Evolutionary conservation across 2,113 vertebrate genomes (phyloP).

Genomic region (Zapornia atra): DNA sequence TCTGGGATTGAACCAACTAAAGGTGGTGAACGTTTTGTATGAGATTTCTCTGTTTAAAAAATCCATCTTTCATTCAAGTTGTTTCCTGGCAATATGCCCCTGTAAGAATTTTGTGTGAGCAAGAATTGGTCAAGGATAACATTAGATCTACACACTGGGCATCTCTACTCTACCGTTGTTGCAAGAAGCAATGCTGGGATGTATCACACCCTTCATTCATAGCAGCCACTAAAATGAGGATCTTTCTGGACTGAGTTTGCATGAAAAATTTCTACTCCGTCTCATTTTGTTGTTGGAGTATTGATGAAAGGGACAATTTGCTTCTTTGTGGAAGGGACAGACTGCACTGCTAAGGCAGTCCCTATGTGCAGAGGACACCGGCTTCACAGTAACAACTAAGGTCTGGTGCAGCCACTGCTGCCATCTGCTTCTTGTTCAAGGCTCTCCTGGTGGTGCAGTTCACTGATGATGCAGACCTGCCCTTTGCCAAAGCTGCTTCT

Average conservation of each 20-base stretch:
- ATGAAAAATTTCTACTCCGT: not conserved
- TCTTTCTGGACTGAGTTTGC: not conserved
- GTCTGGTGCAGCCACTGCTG: not conserved
- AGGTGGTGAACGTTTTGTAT: conserved; percentile 21
- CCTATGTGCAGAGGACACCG: not conserved
- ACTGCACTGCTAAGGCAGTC: not conserved
- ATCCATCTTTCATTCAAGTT: not conserved
- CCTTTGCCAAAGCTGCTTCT: not conserved
- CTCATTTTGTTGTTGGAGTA: not conserved
- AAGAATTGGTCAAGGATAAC: not conserved
- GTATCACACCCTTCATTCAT: not conserved
- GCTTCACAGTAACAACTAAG: not conserved
- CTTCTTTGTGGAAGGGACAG: not conserved
- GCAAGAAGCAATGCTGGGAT: not conserved
- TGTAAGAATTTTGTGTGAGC: conserved; percentile 1
- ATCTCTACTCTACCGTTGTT: not conserved
- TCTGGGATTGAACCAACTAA: conserved; percentile 10
- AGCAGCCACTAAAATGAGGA: not conserved
- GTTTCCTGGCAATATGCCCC: conserved; percentile 10
- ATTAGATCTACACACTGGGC: not conserved
- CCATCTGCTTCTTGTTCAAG: not conserved
- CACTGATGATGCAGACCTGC: not conserved
- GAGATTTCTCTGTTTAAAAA: not conserved
- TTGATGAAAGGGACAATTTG: not conserved
- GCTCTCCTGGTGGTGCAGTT: not conserved